Evolutionary conservation across 2,113 vertebrate genomes (phyloP).

Genomic region (Corvus moneduloides): DNA sequence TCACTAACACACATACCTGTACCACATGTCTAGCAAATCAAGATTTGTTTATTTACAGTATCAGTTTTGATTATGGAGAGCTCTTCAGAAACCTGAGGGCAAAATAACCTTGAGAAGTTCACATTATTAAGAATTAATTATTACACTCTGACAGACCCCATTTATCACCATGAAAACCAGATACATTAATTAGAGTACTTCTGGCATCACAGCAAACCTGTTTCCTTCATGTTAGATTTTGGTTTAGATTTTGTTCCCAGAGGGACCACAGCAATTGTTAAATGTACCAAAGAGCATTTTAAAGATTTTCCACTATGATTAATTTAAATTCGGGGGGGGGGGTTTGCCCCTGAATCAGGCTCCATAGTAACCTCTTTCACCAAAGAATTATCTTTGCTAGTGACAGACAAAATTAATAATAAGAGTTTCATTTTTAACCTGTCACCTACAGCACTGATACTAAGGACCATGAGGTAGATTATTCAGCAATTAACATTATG

Average conservation of each 20-base stretch:
- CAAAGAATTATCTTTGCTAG: neutral
- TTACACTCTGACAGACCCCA: constrained; percentile 29
- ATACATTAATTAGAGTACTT: constrained; percentile 36
- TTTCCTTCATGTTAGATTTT: constrained; percentile 2
- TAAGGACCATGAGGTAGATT: neutral
- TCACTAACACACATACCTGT: neutral
- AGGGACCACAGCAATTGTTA: neutral
- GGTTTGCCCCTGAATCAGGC: neutral
- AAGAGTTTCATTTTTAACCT: neutral
- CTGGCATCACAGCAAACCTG: neutral
- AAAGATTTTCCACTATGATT: neutral
- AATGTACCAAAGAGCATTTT: neutral
- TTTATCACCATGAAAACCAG: constrained; percentile 45
- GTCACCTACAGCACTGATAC: neutral
- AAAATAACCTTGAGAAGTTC: constrained; percentile 46
- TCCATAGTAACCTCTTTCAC: neutral
- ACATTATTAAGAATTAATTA: constrained; percentile 43
- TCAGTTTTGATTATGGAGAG: neutral
- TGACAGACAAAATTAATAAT: constrained; percentile 1
- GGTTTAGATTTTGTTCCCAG: neutral
- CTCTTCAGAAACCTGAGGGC: neutral
- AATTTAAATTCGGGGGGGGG: neutral
- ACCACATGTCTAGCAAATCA: neutral
- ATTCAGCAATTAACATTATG: constrained; percentile 18
- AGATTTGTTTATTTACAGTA: neutral